These are phyloP conservation scores for Pachyuromys duprasi DNA, from an alignment of 2,797 vertebrate genomes.

Conservation along the genomic window DNA sequence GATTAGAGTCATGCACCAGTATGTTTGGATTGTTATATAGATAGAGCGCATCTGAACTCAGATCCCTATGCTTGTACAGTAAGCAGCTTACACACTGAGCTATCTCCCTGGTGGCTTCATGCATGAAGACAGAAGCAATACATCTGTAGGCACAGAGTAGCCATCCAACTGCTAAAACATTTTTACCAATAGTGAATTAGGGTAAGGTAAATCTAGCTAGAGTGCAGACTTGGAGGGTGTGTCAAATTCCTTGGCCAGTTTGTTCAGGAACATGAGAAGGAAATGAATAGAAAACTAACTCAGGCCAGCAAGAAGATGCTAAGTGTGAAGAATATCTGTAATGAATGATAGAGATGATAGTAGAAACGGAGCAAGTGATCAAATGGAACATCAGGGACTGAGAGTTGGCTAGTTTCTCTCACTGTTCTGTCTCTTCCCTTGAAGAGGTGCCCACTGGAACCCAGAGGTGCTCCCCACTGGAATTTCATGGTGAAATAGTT, in stretches of 20 bases:
- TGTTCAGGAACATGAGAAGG: neutral
- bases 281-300: neutral
- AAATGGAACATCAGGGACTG: neutral
- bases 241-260: neutral
- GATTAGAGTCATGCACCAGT: neutral
- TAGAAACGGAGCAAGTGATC: neutral
- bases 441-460: neutral
- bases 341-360: neutral
- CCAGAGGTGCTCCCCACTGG: neutral
- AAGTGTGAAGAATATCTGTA: neutral
- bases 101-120: no score
- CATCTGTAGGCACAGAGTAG: neutral
- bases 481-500: neutral
- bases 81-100: neutral
- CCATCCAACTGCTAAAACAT: neutral
- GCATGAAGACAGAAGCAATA: neutral
- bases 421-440: neutral
- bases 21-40: neutral
- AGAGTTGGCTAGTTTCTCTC: neutral
- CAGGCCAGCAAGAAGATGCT: neutral
- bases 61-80: neutral
- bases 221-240: neutral
- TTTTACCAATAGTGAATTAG: neutral
- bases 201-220: neutral
- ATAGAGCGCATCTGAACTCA: neutral